Percentiles rank a stretch among this genome's conserved stretches.
phyloP scores from a whole-genome alignment of 2,888 invertebrate genomes.

The Rotaria macrura region DNA sequence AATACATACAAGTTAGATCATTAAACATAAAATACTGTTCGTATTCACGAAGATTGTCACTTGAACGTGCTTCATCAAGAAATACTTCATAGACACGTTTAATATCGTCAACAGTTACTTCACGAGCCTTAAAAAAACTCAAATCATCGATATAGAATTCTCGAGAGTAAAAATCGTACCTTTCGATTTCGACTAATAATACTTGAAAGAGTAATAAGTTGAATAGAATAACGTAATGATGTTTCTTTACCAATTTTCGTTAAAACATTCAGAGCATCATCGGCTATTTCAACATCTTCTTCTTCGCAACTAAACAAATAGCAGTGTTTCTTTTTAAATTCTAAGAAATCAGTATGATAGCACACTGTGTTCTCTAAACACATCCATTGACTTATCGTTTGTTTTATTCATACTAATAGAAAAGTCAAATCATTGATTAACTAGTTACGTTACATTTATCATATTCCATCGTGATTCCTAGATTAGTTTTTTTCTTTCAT shows the following conservation, averaged over 20 bases:
- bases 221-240: slow-evolving; percentile 87
- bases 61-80: slow-evolving; percentile 80
- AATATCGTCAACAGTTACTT: slow-evolving; percentile 67
- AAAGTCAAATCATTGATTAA: no score
- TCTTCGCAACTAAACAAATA: slow-evolving; percentile 64
- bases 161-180: slow-evolving; percentile 51
- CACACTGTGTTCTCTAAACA: no score
- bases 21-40: slow-evolving; percentile 86
- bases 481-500: no score
- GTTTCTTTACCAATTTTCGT: slow-evolving; percentile 85
- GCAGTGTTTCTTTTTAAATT: no score
- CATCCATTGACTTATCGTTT: no score
- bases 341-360: no score
- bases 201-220: slow-evolving; percentile 84
- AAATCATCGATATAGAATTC: no score
- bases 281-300: slow-evolving; percentile 86
- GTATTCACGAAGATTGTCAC: slow-evolving; percentile 83
- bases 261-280: slow-evolving; percentile 76
- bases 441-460: no score
- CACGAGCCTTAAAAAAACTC: slow-evolving; percentile 54
- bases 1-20: slow-evolving; percentile 38
- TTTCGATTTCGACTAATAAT: slow-evolving; percentile 83
- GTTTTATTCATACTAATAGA: no score
- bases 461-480: no score
- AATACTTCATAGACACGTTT: slow-evolving; percentile 88